Percentiles rank a stretch among this genome's conserved stretches.
phyloP scores from a whole-genome alignment of 2,888 invertebrate species.

The Tenthredo mesomela region DNA sequence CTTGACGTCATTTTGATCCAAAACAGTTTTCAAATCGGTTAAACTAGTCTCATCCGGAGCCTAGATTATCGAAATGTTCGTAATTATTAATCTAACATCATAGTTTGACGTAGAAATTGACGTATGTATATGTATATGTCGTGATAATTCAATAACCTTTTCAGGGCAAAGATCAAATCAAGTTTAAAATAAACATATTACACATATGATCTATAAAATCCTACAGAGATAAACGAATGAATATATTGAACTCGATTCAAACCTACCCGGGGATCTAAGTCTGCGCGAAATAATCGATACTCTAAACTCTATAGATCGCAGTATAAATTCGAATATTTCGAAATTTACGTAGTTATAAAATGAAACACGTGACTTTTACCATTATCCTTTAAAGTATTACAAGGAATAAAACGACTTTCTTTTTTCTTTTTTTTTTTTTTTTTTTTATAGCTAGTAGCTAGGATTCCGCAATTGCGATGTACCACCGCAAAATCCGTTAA shows the following conservation, averaged over 20 bases:
- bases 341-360: neutral
- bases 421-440: neutral
- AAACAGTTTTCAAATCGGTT: constrained; percentile 83
- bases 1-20: constrained; percentile 87
- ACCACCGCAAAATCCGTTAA: neutral
- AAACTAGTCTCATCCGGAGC: constrained; percentile 89
- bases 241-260: neutral
- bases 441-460: neutral
- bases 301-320: neutral
- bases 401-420: neutral
- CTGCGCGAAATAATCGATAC: neutral
- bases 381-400: neutral
- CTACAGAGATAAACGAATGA: neutral
- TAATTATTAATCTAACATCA: neutral
- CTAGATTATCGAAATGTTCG: constrained; percentile 77
- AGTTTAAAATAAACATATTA: neutral
- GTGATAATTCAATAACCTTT: neutral
- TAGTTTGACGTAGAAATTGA: neutral
- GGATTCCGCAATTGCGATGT: neutral
- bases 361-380: neutral
- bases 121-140: neutral
- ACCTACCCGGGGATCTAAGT: neutral
- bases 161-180: neutral
- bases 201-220: neutral
- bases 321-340: neutral